Percentiles rank a stretch among this genome's conserved stretches.
Conservation (phyloP, 2,888 invertebrate species). For the Neocrepidodera transversa region DNA sequence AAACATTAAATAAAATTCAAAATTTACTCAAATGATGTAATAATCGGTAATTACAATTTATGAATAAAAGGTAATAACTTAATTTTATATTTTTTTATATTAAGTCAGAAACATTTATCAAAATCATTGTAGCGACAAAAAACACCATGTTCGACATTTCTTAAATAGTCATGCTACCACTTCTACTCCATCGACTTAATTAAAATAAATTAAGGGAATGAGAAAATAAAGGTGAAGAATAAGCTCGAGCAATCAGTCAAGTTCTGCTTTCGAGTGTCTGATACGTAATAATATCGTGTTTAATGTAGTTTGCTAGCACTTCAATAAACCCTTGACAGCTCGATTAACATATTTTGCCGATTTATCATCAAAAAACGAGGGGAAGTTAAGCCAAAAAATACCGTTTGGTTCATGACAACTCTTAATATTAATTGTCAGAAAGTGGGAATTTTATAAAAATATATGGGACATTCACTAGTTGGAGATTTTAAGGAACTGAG, state of each 20-base stretch:
- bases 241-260: constrained; percentile 16
- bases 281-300: constrained; percentile 45
- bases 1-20: too few relatives aligned
- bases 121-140: too few relatives aligned
- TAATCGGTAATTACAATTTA: too few relatives aligned
- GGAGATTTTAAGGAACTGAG: too few relatives aligned
- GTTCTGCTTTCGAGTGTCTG: constrained; percentile 22
- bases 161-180: too few relatives aligned
- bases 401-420: constrained; percentile 22
- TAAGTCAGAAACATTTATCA: too few relatives aligned
- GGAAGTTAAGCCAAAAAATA: constrained; percentile 22
- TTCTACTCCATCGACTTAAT: constrained; percentile 12
- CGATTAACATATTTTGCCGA: constrained; percentile 46
- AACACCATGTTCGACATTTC: too few relatives aligned
- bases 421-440: constrained; percentile 24
- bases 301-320: constrained; percentile 46
- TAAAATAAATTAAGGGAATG: constrained; percentile 17
- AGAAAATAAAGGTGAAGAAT: constrained; percentile 17
- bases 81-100: too few relatives aligned
- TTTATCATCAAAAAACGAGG: constrained; percentile 39
- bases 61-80: too few relatives aligned
- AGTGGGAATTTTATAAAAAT: too few relatives aligned
- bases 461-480: too few relatives aligned
- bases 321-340: constrained; percentile 44
- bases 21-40: too few relatives aligned